Evolutionary conservation across 1,140 invertebrate genomes (phyloP), one percentile per base, ranked within the genome.

Genomic region (Gonioctena quinquepunctata): DNA sequence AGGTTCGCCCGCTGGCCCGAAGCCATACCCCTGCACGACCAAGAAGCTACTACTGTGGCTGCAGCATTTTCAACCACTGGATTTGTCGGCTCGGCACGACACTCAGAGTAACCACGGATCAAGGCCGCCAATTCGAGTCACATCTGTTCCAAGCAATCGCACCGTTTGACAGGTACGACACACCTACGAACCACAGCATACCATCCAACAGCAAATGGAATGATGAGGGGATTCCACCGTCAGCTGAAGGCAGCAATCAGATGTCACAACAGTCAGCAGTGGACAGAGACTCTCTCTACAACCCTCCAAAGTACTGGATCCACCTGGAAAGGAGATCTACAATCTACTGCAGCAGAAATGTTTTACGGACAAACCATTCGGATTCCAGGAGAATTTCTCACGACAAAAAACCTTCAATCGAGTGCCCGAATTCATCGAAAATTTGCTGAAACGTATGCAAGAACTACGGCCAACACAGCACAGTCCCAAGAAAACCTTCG

Each of bases 1-100:
- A 62, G 83, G 4, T 86, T 80, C 69, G 83, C 84, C 0, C 62
- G 82, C n/a, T 88, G 84, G 83, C 82, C 80, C 0, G 81, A 87
- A 75, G 81, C 77, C 3, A 66, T 78, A 25, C 81, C 85, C 3
- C 61, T 85, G 0, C 5, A 48, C 7, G 78, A 86, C 49, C 82
- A 80, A 3, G 63, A 69, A 19, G 80, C 83, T 13, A 71, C 80
- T 56, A 74, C 76, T 6, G 71, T 83, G 3, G 80, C 74, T 13
- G 67, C 21, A 73, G 76, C 5, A 72, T 85, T 11, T 66, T 71
- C 18, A 5, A 64, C 1, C 52, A 49, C 2, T 84, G 81, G 80
- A 77, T 85, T 16, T 50, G 74, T 1, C 71, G 81, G 6, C 86
- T 81, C 70, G 84, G 85, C 0, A 26, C 69, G 1, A 82, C 83